Evolutionary conservation across 2,113 vertebrate species (phyloP), one percentile per base, ranked within the genome.

Genomic region (Coptodon rendalli): DNA sequence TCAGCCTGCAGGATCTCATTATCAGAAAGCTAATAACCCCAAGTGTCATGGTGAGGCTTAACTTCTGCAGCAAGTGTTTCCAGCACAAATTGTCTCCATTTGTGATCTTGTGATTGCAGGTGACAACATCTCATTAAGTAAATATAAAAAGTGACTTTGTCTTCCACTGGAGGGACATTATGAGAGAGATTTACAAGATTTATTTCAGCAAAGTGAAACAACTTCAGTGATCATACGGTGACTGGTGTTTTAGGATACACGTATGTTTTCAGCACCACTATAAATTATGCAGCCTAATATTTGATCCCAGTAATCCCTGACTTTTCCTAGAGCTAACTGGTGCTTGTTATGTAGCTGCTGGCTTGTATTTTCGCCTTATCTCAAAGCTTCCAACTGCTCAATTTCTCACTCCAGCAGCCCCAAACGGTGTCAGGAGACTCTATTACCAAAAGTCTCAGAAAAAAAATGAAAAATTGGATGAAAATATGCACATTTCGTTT

Each of bases 1-100:
- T 92, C 63, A 82, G 81, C 87, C 86, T 76, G 31, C 80, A 85
- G 88, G 56, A 71, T 80, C 89, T 93, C 92, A 89, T 94, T 92
- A 94, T 43, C 59, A 84, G 2, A 81, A 8, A 36, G 59, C 81
- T 89, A 92, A 93, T 94, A 86, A 86, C 87, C 68, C 76, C 9
- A 3, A 13, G 80, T 82, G 87, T 76, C 87, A 84, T 10, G 82
- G 50, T 4, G 52, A 88, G 59, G 80, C 83, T 90, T 85, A 78
- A 48, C 22, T 52, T 86, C 59, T 7, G 14, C 53, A 61, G 86
- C 16, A 3, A 45, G 11, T 68, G 6, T 38, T 85, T 76, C 54
- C 88, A 71, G 43, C 83, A 87, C 80, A 94, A 92, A 94, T 92
- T 91, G 87, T 86, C 82, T 73, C 19, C 87, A 61, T 66, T 13